Percentiles rank a stretch among this genome's conserved stretches.
These are phyloP conservation scores for Spea hammondii DNA, from an alignment of 2,797 vertebrate species.

Conservation along the genomic window DNA sequence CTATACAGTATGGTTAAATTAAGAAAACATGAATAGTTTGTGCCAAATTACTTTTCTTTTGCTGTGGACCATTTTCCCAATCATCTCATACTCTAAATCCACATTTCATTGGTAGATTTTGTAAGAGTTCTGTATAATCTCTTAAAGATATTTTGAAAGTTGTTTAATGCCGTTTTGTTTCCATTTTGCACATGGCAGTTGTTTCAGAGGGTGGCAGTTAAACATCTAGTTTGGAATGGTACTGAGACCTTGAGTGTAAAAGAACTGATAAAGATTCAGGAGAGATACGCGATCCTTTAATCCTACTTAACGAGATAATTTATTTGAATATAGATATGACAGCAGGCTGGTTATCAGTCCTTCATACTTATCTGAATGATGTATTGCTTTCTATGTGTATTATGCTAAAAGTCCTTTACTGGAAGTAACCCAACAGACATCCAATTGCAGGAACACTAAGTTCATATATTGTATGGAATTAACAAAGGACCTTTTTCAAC, in stretches of 20 bases:
- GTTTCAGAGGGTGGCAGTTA: no score
- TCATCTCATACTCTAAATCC: no score
- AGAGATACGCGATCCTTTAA: slow-evolving; percentile 41
- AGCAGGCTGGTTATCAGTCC: slow-evolving; percentile 32
- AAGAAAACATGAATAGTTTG: no score
- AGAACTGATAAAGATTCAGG: slow-evolving; percentile 19
- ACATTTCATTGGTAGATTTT: no score
- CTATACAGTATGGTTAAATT: no score
- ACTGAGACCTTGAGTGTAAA: slow-evolving; percentile 34
- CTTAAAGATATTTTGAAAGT: no score
- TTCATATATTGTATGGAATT: slow-evolving; percentile 20
- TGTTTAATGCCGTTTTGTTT: no score
- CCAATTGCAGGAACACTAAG: slow-evolving; percentile 3
- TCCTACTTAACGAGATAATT: slow-evolving; percentile 33
- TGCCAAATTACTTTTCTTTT: no score
- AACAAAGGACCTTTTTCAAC: slow-evolving; percentile 33
- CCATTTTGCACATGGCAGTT: no score
- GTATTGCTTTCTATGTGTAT: slow-evolving; percentile 4
- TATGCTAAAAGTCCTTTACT: background rate
- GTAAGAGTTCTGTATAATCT: no score
- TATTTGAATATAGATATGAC: slow-evolving; percentile 32
- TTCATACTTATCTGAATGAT: slow-evolving; percentile 16
- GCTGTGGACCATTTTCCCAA: no score
- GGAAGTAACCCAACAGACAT: slow-evolving; percentile 13
- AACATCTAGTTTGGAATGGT: background rate